phyloP scores from a whole-genome alignment of 2,797 vertebrate species.

The Emydoidea blandingii region DNA sequence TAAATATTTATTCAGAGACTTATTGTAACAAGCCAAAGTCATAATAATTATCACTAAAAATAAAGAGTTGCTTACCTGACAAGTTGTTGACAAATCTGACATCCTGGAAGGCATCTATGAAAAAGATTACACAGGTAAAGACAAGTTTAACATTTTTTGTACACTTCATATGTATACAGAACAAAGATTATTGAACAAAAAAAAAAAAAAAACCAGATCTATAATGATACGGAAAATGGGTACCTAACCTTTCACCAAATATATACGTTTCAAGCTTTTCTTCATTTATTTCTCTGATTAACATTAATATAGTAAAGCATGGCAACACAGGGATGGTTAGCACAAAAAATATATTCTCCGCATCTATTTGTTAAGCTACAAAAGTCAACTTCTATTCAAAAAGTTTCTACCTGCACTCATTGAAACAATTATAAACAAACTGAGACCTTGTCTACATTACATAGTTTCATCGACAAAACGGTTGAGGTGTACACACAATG shows the following conservation, averaged over 20 bases:
- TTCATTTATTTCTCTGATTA: not conserved
- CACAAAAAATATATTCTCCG: not conserved
- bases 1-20: not conserved
- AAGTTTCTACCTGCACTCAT: not conserved
- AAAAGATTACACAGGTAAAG: constrained; percentile 52
- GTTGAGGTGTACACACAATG: no score
- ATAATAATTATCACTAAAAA: not conserved
- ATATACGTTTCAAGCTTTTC: not conserved
- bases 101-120: constrained; percentile 99
- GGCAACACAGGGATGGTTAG: not conserved
- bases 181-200: not conserved
- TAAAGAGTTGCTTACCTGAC: constrained; percentile 88
- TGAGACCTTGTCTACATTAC: no score
- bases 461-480: no score
- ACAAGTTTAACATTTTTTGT: not conserved
- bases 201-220: not conserved
- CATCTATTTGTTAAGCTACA: not conserved
- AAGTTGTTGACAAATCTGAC: constrained; percentile 98
- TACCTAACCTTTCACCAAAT: not conserved
- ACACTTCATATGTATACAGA: not conserved
- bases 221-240: not conserved
- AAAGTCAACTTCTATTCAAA: not conserved
- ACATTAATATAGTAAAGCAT: not conserved
- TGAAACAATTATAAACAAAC: not conserved
- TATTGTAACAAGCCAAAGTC: not conserved